phyloP scores from a whole-genome alignment of 2,113 vertebrate species.

The Cynopterus brachyotis region DNA sequence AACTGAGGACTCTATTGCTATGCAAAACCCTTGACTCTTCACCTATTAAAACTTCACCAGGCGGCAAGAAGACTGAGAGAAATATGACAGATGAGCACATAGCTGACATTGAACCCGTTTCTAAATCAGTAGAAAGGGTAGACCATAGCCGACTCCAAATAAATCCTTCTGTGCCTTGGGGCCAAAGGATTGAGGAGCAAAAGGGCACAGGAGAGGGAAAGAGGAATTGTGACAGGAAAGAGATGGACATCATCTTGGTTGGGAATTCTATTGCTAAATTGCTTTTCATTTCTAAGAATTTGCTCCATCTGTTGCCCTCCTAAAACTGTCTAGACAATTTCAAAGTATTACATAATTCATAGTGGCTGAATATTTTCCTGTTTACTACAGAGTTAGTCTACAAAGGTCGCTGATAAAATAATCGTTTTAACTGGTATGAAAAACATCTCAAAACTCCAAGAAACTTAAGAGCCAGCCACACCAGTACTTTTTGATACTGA shows the following conservation, averaged over 20 bases:
- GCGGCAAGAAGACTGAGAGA: not conserved
- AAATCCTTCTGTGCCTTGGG: not conserved
- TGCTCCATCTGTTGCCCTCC: not conserved
- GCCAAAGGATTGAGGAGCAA: not conserved
- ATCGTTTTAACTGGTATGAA: constrained; percentile 45
- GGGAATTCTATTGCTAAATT: not conserved
- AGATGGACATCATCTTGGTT: not conserved
- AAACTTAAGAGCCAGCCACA: not conserved
- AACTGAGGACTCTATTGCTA: not conserved
- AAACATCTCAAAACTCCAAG: constrained; percentile 58
- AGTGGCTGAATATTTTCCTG: constrained; percentile 56
- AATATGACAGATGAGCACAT: not conserved
- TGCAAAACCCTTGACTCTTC: not conserved
- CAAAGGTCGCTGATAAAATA: constrained; percentile 73
- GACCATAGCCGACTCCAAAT: not conserved
- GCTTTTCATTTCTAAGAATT: constrained; percentile 43
- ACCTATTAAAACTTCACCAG: not conserved
- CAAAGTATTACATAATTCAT: constrained; percentile 63
- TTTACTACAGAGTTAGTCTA: constrained; percentile 48
- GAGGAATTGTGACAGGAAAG: not conserved
- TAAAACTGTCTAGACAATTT: constrained; percentile 63
- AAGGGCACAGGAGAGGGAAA: not conserved
- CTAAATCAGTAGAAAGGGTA: not conserved
- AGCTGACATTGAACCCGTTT: not conserved
- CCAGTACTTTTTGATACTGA: not conserved